Evolutionary conservation across 2,113 vertebrate genomes (phyloP).

Genomic region (Tyrannus savana): DNA sequence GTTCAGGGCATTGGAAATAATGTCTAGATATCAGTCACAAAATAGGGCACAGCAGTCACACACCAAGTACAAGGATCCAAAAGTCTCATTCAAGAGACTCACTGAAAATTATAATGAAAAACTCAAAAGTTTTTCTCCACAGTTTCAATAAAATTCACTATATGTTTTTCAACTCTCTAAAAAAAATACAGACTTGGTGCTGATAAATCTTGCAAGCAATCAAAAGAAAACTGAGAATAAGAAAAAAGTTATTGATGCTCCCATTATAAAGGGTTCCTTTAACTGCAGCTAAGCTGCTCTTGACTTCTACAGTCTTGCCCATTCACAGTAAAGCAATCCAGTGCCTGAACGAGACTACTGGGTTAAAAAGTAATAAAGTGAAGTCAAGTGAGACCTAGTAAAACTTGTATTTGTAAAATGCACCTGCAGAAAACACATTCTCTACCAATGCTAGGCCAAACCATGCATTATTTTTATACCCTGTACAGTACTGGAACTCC

Average conservation of each 20-base stretch:
- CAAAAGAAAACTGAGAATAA: not conserved
- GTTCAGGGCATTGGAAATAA: not conserved
- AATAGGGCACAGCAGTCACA: not conserved
- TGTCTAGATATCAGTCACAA: not conserved
- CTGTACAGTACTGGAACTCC: not conserved
- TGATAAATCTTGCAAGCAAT: not conserved
- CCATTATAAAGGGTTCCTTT: not conserved
- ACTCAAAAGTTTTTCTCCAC: not conserved
- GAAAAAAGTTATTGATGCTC: not conserved
- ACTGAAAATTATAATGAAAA: not conserved
- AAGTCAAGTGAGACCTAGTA: not conserved
- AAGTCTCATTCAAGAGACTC: not conserved
- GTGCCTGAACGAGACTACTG: not conserved
- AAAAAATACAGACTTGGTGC: not conserved
- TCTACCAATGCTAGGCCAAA: not conserved
- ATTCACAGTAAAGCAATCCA: not conserved
- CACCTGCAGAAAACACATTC: slow-evolving; percentile 1
- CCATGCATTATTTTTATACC: not conserved
- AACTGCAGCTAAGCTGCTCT: not conserved
- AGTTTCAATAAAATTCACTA: not conserved
- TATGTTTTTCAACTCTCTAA: not conserved
- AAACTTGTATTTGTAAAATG: slow-evolving; percentile 8
- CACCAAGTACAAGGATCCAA: not conserved
- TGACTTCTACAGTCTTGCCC: not conserved
- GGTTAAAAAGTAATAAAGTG: not conserved